Evolutionary conservation across 2,113 vertebrate genomes (phyloP), one percentile per base, ranked within the genome.

Genomic region (Otis tarda): DNA sequence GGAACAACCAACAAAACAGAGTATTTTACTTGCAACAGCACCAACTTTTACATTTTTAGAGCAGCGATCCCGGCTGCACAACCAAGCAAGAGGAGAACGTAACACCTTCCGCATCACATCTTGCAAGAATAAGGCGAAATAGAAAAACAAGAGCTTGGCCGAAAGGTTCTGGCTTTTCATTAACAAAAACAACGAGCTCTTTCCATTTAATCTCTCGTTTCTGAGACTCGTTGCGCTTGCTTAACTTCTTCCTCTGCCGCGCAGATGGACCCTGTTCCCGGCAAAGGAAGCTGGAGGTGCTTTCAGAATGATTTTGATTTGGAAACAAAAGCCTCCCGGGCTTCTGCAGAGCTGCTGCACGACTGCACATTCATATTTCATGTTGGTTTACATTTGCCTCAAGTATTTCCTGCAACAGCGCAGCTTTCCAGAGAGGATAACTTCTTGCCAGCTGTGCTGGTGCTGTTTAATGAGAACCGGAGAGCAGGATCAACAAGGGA

Each of bases 391-490:
- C 0, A 1, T 12, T 61, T 49, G 25, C 41, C 47, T 55, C 2
- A 0, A 35, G 20, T 25, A 61, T 12, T 11, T 50, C 68, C 56
- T 9, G 13, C 15, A 12, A 19, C 3, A 21, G 41, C 1, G 3
- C 0, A 15, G 35, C 55, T 30, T 57, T 52, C 55, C 55, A 37
- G 61, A 35, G 59, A 23, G 41, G 55, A 17, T 17, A 17, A 49
- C 47, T 37, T 56, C 60, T 49, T 24, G 30, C 57, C 59, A 31
- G 47, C 28, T 4, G 23, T 21, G 60, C 47, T 12, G 30, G 25
- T 16, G 21, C 37, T 31, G 21, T 10, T 74, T 31, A 10, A 16
- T 37, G 56, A 65, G 52, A 65, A 45, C 33, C 8, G 47, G 33
- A 25, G 21, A 47, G 16, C 1, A 1, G 37, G 31, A 45, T 39